Conservation (phyloP, 2,797 vertebrate genomes). For the Hypotaenidia philippensis region DNA sequence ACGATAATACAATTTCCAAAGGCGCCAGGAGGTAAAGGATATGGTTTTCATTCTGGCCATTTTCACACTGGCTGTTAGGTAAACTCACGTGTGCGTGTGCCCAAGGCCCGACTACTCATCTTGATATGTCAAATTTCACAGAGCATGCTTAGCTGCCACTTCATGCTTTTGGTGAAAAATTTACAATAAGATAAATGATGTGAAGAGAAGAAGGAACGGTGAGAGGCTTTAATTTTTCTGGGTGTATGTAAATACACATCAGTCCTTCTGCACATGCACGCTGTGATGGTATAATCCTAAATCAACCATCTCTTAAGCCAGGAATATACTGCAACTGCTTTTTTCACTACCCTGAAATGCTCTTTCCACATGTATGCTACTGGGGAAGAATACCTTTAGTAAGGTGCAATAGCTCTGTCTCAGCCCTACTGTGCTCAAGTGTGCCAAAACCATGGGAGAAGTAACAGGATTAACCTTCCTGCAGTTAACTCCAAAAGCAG, state of each 20-base stretch:
- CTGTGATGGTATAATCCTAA: neutral
- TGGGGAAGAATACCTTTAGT: neutral
- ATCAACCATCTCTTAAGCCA: neutral
- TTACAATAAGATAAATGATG: neutral
- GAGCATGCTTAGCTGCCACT: neutral
- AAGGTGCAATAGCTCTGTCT: neutral
- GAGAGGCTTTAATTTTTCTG: neutral
- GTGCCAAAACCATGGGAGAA: neutral
- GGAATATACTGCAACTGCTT: neutral
- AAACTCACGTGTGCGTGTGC: neutral
- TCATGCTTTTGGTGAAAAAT: neutral
- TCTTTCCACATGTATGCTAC: neutral
- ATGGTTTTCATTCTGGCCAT: neutral
- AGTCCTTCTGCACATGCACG: neutral
- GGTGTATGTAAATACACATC: neutral
- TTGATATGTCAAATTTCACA: neutral
- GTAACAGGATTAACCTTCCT: neutral
- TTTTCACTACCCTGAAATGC: neutral
- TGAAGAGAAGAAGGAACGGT: neutral
- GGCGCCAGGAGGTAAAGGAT: fast-evolving
- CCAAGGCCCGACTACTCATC: neutral
- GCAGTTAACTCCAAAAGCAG: neutral
- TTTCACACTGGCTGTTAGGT: neutral
- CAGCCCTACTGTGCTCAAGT: neutral
- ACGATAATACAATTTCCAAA: neutral